phyloP scores from a whole-genome alignment of 2,797 vertebrate species.

The Choloepus didactylus region DNA sequence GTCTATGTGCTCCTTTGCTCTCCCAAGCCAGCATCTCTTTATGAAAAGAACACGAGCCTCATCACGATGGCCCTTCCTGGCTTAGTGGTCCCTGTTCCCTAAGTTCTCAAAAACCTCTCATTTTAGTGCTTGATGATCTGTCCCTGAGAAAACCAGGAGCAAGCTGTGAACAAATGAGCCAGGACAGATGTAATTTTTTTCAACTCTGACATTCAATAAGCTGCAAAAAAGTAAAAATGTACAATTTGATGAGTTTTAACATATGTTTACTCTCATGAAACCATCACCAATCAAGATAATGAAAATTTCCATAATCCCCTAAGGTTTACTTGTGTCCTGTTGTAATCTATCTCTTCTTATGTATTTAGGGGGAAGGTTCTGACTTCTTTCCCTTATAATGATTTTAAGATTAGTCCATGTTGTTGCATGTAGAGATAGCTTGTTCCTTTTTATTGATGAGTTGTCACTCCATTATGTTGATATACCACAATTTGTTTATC shows the following conservation, averaged over 20 bases:
- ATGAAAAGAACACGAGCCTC: neutral
- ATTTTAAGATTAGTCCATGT: neutral
- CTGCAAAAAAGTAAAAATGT: neutral
- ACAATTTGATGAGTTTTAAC: neutral
- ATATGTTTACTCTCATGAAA: neutral
- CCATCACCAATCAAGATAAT: neutral
- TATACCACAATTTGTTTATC: neutral
- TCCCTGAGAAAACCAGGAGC: neutral
- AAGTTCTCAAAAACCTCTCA: neutral
- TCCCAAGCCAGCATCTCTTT: neutral
- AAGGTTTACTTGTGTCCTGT: neutral
- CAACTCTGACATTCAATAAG: neutral
- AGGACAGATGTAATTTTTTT: neutral
- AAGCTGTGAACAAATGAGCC: neutral
- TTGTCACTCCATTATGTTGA: neutral
- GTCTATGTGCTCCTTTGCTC: accelerated
- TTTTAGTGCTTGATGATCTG: neutral
- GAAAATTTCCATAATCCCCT: neutral
- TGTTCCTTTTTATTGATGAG: neutral
- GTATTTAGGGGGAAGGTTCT: neutral
- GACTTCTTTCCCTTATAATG: neutral
- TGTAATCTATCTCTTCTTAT: neutral
- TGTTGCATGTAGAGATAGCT: neutral
- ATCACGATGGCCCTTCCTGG: neutral
- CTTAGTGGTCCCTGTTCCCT: neutral